A percentile compares a stretch with the other conserved stretches of the same genome.
These are phyloP conservation scores for Leptobrachium ailaonicum DNA, from an alignment of 2,113 vertebrate genomes.

Conservation along the genomic window DNA sequence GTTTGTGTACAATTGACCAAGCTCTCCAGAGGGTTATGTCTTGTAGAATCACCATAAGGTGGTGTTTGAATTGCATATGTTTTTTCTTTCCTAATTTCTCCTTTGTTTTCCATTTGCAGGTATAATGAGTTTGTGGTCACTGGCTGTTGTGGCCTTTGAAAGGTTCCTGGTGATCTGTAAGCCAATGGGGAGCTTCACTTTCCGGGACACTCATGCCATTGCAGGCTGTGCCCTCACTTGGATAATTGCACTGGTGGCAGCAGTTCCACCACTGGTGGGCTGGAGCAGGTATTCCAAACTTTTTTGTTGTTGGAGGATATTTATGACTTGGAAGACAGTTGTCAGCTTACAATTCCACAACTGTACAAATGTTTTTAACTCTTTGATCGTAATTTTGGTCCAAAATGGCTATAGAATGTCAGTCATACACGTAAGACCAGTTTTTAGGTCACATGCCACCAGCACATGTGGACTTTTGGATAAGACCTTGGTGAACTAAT, in stretches of 20 bases:
- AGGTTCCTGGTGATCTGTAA: constrained; percentile 74
- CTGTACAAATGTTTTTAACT: too few relatives aligned
- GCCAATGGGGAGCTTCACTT: constrained; percentile 67
- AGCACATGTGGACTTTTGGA: too few relatives aligned
- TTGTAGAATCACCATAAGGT: too few relatives aligned
- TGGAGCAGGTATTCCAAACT: constrained; percentile 69
- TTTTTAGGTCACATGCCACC: too few relatives aligned
- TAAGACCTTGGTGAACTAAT: too few relatives aligned
- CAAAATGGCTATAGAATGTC: too few relatives aligned
- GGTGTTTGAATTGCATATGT: neutral
- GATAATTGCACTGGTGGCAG: constrained; percentile 57
- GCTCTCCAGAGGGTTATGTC: too few relatives aligned
- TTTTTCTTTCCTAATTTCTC: neutral
- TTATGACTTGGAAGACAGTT: too few relatives aligned
- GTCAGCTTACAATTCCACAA: too few relatives aligned
- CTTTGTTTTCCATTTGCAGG: constrained; percentile 53
- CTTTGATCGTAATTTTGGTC: too few relatives aligned
- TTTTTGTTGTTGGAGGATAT: neutral
- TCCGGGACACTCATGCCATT: constrained; percentile 66
- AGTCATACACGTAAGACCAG: too few relatives aligned
- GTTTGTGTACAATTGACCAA: too few relatives aligned
- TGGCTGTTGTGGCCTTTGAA: constrained; percentile 69
- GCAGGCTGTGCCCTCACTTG: constrained; percentile 65
- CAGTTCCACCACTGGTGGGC: constrained; percentile 66
- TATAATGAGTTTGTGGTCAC: constrained; percentile 74